Evolutionary conservation across 2,113 vertebrate species (phyloP).

Genomic region (Chaenogobius annularis): DNA sequence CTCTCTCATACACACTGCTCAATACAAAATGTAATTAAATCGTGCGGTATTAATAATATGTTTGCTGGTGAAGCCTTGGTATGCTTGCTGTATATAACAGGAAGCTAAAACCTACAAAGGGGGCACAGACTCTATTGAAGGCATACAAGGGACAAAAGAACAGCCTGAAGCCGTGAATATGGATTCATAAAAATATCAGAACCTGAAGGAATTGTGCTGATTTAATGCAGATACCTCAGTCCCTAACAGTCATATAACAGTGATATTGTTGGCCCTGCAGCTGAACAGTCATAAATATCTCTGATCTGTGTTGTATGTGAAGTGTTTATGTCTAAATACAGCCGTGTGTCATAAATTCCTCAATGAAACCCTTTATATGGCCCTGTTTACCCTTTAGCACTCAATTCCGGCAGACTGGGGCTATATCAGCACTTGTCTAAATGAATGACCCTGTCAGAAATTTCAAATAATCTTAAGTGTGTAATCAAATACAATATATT

Average conservation of each 20-base stretch:
- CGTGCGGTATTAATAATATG: no score
- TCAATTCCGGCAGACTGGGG: background rate
- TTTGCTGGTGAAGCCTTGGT: no score
- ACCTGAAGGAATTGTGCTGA: background rate
- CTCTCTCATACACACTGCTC: no score
- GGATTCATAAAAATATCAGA: background rate
- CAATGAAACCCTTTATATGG: background rate
- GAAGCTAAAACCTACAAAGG: no score
- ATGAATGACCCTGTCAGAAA: background rate
- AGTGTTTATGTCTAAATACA: conserved; percentile 4
- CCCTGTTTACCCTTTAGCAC: conserved; percentile 1
- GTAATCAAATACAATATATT: background rate
- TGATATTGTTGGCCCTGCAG: conserved; percentile 1
- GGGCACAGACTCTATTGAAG: no score
- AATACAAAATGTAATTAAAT: no score
- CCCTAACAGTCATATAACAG: background rate
- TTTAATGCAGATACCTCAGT: conserved; percentile 1
- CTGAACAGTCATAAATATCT: conserved; percentile 12
- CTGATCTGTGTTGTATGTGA: conserved; percentile 1
- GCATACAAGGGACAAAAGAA: background rate
- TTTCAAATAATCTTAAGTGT: background rate
- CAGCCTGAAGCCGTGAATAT: background rate
- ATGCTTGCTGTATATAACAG: no score
- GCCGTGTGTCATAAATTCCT: conserved; percentile 2
- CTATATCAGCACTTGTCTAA: background rate